Conservation (phyloP, 2,888 invertebrate genomes). For the Phyllotreta cruciferae region DNA sequence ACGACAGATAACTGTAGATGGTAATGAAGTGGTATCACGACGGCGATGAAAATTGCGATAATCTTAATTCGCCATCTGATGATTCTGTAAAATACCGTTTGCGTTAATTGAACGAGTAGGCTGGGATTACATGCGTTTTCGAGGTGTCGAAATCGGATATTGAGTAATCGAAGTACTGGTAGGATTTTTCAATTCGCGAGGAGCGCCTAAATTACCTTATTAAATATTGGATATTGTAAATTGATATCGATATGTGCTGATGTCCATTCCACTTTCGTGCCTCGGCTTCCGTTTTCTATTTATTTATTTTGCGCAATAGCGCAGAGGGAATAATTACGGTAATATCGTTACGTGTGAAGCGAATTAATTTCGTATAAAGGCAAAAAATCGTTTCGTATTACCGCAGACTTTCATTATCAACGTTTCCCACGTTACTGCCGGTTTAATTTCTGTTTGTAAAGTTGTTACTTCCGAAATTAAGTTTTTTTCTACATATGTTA, state of each 20-base stretch:
- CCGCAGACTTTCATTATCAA: conserved; percentile 21
- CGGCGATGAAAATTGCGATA: no score
- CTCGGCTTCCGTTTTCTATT: no score
- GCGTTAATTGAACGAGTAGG: conserved; percentile 3
- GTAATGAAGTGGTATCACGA: no score
- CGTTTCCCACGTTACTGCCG: conserved; percentile 16
- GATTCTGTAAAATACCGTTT: no score
- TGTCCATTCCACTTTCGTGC: no score
- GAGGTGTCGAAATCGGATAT: conserved; percentile 23
- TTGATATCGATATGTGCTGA: no score
- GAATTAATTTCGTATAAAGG: conserved; percentile 22
- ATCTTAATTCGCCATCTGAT: no score
- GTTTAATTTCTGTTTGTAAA: background rate
- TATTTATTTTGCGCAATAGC: conserved; percentile 13
- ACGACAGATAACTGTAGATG: no score
- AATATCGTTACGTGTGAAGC: conserved; percentile 25
- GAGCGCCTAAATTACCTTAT: no score
- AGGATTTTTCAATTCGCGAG: background rate
- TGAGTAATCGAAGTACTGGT: conserved; percentile 16
- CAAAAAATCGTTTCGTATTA: conserved; percentile 27
- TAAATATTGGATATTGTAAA: no score
- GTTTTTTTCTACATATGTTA: no score
- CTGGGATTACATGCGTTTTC: conserved; percentile 1
- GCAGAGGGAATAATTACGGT: conserved; percentile 9
- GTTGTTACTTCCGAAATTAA: no score